Evolutionary conservation across 2,113 vertebrate genomes (phyloP), one percentile per base, ranked within the genome.

Genomic region (Semicossyphus pulcher): DNA sequence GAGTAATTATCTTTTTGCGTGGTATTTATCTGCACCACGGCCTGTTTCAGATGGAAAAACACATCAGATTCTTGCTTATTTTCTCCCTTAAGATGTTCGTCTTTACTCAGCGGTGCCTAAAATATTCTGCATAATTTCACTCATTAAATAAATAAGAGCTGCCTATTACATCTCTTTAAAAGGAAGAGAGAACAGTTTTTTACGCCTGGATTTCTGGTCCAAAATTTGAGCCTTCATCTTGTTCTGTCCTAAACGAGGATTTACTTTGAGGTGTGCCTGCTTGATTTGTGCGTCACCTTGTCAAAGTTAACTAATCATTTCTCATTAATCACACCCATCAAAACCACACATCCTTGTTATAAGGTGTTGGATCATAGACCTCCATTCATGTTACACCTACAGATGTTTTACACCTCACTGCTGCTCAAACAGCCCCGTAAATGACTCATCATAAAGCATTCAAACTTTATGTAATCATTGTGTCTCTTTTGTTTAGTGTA

Each of bases 11-110:
- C 31, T 20, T 11, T 70, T 71, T 66, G 9, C 37, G n/a, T 15
- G 25, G 45, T 71, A 71, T 76, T 32, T 47, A 54, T 78, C 64
- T 59, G 20, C 21, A 47, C 44, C 6, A 26, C n/a, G n/a, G n/a
- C n/a, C n/a, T n/a, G n/a, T n/a, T 37, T 65, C 16, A 49, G 12
- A 14, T 23, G 18, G 26, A 64, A 58, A 53, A 54, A 70, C 45
- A 67, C 16, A 14, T 29, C 26, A 11, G 21, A 34, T 10, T 29
- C 16, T 54, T 31, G 25, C 9, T 51, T 57, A 44, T 3, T 3
- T 8, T 23, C 10, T 7, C 0, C n/a, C 15, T 56, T 21, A 18
- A 53, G 26, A 0, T 47, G 20, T 45, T 53, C 37, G 16, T 25
- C 15, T 62, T 47, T 29, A 37, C 14, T 59, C 29, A 52, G 6